phyloP scores from a whole-genome alignment of 2,113 vertebrate species.

The Galbula dea region DNA sequence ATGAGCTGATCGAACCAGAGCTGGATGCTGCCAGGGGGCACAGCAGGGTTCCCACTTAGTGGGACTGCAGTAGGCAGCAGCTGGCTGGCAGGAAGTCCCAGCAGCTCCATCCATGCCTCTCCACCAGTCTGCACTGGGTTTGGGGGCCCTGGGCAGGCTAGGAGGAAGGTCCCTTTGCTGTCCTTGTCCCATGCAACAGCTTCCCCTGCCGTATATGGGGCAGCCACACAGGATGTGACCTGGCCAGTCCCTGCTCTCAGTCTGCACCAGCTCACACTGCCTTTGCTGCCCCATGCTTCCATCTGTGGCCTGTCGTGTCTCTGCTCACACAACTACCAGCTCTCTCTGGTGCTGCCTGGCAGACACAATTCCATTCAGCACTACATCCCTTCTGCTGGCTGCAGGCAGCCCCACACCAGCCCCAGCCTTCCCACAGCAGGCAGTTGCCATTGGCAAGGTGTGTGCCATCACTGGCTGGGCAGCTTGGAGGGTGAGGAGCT shows the following conservation, averaged over 20 bases:
- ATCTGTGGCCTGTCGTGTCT: neutral
- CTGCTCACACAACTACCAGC: neutral
- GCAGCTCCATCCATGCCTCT: neutral
- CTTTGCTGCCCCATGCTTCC: neutral
- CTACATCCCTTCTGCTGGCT: neutral
- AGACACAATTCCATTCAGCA: accelerated
- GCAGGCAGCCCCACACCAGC: neutral
- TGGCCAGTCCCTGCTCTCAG: neutral
- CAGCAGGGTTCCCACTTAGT: conserved; percentile 4
- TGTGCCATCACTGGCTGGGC: accelerated
- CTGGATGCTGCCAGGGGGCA: neutral
- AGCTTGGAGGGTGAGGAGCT: accelerated
- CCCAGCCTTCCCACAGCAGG: neutral
- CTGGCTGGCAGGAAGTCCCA: neutral
- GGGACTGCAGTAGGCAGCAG: neutral
- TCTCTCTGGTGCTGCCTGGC: neutral
- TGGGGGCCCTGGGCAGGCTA: neutral
- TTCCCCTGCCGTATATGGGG: accelerated
- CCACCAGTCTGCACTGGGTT: accelerated
- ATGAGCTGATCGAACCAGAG: conserved; percentile 80
- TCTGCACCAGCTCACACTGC: neutral
- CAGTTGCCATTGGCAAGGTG: neutral
- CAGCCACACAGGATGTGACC: neutral
- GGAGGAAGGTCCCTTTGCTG: neutral
- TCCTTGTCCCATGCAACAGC: accelerated